These are phyloP conservation scores for Labeo calbasu DNA, from an alignment of 2,797 vertebrate species.

Conservation along the genomic window DNA sequence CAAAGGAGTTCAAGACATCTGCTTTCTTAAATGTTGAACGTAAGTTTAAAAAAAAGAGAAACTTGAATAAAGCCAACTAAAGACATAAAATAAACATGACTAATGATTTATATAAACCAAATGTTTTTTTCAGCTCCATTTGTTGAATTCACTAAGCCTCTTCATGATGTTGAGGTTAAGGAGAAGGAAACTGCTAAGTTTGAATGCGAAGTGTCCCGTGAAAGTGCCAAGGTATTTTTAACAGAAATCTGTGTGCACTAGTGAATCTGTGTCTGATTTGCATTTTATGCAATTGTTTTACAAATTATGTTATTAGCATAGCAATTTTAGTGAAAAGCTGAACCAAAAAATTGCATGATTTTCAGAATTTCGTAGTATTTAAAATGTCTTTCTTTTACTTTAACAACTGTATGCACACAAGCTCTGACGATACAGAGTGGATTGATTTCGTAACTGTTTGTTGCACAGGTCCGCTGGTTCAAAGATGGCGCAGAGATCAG, in stretches of 20 bases:
- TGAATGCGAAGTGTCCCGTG: slow-evolving; percentile 95
- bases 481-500: slow-evolving; percentile 93
- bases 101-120: neutral
- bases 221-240: slow-evolving; percentile 85
- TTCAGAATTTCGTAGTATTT: neutral
- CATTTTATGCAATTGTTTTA: neutral
- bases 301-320: neutral
- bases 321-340: neutral
- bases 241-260: slow-evolving; percentile 18
- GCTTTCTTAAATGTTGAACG: slow-evolving; percentile 95
- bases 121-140: slow-evolving; percentile 81
- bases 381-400: neutral
- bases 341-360: neutral
- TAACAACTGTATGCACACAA: neutral
- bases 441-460: slow-evolving; percentile 13
- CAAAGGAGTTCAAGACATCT: slow-evolving; percentile 94
- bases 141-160: slow-evolving; percentile 90
- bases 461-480: slow-evolving; percentile 90
- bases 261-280: neutral
- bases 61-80: neutral
- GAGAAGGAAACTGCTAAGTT: slow-evolving; percentile 94
- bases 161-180: slow-evolving; percentile 91
- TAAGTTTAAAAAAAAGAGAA: slow-evolving; percentile 74
- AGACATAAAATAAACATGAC: slow-evolving; percentile 1
- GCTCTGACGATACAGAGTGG: neutral